These are phyloP conservation scores for Globodera rostochiensis DNA, from an alignment of 1,140 invertebrate genomes.

Conservation along the genomic window DNA sequence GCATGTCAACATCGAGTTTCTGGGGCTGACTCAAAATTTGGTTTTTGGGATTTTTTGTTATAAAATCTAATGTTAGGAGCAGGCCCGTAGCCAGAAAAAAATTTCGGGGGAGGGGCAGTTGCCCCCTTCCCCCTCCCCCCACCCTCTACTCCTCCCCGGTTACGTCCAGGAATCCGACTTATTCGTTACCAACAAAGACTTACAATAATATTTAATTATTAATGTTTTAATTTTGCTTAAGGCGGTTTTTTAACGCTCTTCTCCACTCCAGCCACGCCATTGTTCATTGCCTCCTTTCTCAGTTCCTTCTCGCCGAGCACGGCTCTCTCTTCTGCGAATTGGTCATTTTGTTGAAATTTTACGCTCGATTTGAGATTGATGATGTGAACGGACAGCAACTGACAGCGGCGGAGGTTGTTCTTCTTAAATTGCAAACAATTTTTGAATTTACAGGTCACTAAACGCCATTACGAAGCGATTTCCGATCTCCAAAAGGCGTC, in stretches of 20 bases:
- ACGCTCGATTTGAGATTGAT: constrained; percentile 94
- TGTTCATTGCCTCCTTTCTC: constrained; percentile 81
- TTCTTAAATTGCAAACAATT: constrained; percentile 1
- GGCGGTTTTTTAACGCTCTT: constrained; percentile 89
- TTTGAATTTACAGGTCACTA: constrained; percentile 75
- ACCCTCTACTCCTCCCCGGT: no score
- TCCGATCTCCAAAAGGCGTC: constrained; percentile 78
- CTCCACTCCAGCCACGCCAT: constrained; percentile 92
- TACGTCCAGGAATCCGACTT: no score
- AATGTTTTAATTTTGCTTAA: constrained; percentile 16
- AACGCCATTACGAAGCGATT: constrained; percentile 73
- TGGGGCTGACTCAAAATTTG: no score
- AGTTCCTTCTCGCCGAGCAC: constrained; percentile 70
- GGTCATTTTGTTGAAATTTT: constrained; percentile 92
- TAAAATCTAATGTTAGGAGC: no score
- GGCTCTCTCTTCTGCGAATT: constrained; percentile 84
- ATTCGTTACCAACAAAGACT: no score
- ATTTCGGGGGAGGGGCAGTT: no score
- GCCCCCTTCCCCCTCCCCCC: no score
- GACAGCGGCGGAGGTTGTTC: constrained; percentile 74
- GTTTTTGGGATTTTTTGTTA: no score
- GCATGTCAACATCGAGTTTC: no score
- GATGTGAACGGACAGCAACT: constrained; percentile 91
- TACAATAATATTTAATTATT: background rate
- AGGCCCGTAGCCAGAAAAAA: no score